These are phyloP conservation scores for Nasonia vitripennis DNA, from an alignment of 1,140 invertebrate genomes.

Conservation along the genomic window DNA sequence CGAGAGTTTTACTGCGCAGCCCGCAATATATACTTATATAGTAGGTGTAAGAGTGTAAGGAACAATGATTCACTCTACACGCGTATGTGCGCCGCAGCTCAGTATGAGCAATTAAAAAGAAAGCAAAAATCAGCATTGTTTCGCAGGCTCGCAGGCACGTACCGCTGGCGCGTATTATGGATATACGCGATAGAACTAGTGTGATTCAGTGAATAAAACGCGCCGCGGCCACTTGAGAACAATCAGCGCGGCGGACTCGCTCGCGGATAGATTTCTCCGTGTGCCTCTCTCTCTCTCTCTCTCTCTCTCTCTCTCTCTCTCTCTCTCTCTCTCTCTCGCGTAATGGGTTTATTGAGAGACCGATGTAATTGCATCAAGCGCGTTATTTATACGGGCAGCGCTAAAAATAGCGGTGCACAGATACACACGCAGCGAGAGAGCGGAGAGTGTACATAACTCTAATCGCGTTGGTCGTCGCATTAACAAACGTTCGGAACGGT, in stretches of 20 bases:
- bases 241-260: not conserved
- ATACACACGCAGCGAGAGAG: too few relatives aligned
- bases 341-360: slow-evolving; percentile 1
- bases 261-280: not conserved
- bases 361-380: not conserved
- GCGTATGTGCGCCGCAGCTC: not conserved
- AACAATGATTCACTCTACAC: not conserved
- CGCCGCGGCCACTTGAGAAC: not conserved
- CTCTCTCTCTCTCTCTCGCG: too few relatives aligned
- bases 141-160: not conserved
- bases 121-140: not conserved
- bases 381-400: not conserved
- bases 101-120: not conserved
- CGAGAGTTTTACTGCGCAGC: not conserved
- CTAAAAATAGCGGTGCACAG: not conserved
- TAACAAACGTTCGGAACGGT: not conserved
- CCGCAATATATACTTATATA: too few relatives aligned
- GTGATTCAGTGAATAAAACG: not conserved
- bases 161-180: too few relatives aligned
- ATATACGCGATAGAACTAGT: not conserved
- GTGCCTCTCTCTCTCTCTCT: too few relatives aligned
- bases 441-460: not conserved
- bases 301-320: too few relatives aligned
- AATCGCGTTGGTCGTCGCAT: not conserved
- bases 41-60: too few relatives aligned